These are phyloP conservation scores for Nymphalis c-album DNA, from an alignment of 2,888 invertebrate species.

Conservation along the genomic window DNA sequence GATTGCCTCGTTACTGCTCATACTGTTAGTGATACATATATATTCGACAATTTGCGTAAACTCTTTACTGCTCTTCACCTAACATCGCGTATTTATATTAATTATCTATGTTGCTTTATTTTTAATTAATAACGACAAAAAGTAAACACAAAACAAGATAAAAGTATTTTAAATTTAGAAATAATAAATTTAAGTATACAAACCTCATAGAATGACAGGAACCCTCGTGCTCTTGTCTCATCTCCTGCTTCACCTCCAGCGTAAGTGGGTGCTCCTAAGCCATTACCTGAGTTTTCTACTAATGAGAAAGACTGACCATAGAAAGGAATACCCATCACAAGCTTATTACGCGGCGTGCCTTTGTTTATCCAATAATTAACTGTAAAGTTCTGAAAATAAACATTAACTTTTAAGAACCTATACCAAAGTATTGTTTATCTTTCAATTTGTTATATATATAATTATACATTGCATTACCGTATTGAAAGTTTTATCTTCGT, in stretches of 20 bases:
- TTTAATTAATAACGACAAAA: too few relatives aligned
- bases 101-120: too few relatives aligned
- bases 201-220: slow-evolving; percentile 93
- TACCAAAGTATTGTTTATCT: not conserved
- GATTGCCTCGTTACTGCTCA: too few relatives aligned
- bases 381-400: slow-evolving; percentile 86
- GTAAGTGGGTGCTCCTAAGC: slow-evolving; percentile 88
- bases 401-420: slow-evolving; percentile 19
- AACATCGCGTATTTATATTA: too few relatives aligned
- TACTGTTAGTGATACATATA: too few relatives aligned
- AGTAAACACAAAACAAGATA: too few relatives aligned
- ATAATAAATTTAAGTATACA: slow-evolving; percentile 12
- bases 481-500: slow-evolving; percentile 89
- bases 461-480: slow-evolving; percentile 75
- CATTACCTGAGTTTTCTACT: slow-evolving; percentile 83
- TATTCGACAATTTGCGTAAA: too few relatives aligned
- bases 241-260: slow-evolving; percentile 95
- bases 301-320: slow-evolving; percentile 94
- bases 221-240: slow-evolving; percentile 92
- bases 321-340: slow-evolving; percentile 93
- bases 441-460: not conserved
- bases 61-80: too few relatives aligned
- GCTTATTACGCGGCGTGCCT: slow-evolving; percentile 89
- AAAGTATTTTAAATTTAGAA: not conserved
- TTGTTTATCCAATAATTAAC: slow-evolving; percentile 92